phyloP scores from a whole-genome alignment of 1,140 invertebrate genomes.

The Plodia interpunctella region DNA sequence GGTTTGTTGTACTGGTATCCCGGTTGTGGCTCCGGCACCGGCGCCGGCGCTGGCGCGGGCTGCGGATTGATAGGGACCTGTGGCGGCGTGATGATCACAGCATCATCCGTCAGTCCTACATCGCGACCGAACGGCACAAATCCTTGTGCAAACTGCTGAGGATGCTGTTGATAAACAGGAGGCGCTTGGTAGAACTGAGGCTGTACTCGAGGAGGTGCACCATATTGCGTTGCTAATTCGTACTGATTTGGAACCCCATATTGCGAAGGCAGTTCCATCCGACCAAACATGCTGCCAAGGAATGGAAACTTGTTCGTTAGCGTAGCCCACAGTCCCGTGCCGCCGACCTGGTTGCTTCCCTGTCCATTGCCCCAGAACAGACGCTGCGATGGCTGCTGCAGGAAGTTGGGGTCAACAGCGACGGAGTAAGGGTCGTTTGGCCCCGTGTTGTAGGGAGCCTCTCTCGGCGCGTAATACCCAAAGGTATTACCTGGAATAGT shows the following conservation, averaged over 20 bases:
- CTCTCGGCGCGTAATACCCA: slow-evolving; percentile 50
- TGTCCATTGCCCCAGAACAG: slow-evolving; percentile 53
- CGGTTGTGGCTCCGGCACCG: slow-evolving; percentile 17
- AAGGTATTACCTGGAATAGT: slow-evolving; percentile 49
- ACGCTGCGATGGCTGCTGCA: slow-evolving; percentile 50
- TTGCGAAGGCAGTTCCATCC: slow-evolving; percentile 48
- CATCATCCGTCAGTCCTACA: slow-evolving; percentile 61
- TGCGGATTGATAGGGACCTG: slow-evolving; percentile 42
- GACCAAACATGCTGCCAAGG: slow-evolving; percentile 58
- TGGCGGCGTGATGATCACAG: slow-evolving; percentile 62
- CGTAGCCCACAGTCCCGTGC: slow-evolving; percentile 54
- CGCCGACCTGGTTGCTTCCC: slow-evolving; percentile 66
- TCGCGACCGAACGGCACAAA: slow-evolving; percentile 45
- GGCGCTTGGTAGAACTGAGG: slow-evolving; percentile 31
- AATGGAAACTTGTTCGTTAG: slow-evolving; percentile 68
- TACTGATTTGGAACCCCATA: slow-evolving; percentile 41
- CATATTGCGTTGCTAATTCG: slow-evolving; percentile 19
- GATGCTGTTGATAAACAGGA: slow-evolving; percentile 21
- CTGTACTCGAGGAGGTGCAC: slow-evolving; percentile 13
- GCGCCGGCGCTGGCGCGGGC: slow-evolving; percentile 17
- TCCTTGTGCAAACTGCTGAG: slow-evolving; percentile 18
- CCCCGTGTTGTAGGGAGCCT: slow-evolving; percentile 47
- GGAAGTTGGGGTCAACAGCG: slow-evolving; percentile 34
- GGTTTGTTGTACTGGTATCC: slow-evolving; percentile 65
- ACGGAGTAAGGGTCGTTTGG: slow-evolving; percentile 48